Base-by-base conservation (phyloP, 1,140 invertebrate genomes). In the Drosophila ananassae region DNA sequence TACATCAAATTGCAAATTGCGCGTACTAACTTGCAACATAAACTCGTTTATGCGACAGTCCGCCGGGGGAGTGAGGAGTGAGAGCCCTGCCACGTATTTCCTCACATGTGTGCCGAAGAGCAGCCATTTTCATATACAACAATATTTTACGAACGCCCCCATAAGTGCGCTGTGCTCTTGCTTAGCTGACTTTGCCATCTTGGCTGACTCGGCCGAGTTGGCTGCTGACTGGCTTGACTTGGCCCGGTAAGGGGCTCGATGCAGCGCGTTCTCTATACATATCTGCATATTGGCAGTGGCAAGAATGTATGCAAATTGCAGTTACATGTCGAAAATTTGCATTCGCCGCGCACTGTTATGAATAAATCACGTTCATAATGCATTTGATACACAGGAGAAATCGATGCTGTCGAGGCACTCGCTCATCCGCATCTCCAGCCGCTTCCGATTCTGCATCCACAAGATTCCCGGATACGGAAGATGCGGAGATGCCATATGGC, bases 361-460 rank as follows among this genome's bases (percentile, higher is more conserved):
- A 82, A 82, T 87, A 82, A 82, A 82, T 82, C 79, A 81, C 50
- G 61, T 55, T 74, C 59, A 82, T 80, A 74, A 75, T 68, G 63
- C 60, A 82, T 77, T 73, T 76, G 78, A 77, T 67, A 66, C 58
- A 68, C 67, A 50, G 41, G 51, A 83, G 72, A 56, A 76, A 85
- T 83, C 80, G 80, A 83, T 83, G 79, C 62, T 76, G 73, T 68
- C 55, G 57, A 76, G 73, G 51, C 72, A 54, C 58, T 58, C 60
- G 39, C 54, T 56, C 64, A 28, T 47, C 51, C 37, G 4, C 3
- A 54, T 50, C 47, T 34, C 13, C 8, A 37, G 39, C 28, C 71
- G 37, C 50, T 25, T 61, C 59, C 50, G 44, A n/a, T 52, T 48
- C 10, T 2, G 50, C 10, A 68, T 53, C 39, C 57, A 2, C 52